Evolutionary conservation across 2,888 invertebrate species (phyloP).

Genomic region (Cerceris rybyensis): DNA sequence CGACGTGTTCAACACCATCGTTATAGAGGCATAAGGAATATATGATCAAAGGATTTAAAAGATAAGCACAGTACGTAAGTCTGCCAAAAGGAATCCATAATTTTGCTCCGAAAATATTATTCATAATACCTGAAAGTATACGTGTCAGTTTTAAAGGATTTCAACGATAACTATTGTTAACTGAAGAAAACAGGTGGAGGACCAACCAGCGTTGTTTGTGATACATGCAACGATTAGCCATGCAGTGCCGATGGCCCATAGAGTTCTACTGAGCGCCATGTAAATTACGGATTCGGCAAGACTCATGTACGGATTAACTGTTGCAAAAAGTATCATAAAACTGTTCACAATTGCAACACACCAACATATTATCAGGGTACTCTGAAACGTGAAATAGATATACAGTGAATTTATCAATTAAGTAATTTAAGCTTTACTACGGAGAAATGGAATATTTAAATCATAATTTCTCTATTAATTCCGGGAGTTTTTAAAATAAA

Average conservation of each 20-base stretch:
- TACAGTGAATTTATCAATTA: too few species aligned
- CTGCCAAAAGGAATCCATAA: conserved; percentile 82
- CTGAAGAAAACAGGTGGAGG: conserved; percentile 26
- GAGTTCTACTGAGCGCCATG: conserved; percentile 82
- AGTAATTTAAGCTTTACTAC: too few species aligned
- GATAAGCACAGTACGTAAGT: conserved; percentile 84
- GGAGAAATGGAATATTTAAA: too few species aligned
- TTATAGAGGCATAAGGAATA: conserved; percentile 80
- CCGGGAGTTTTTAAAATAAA: too few species aligned
- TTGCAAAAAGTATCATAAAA: conserved; percentile 80
- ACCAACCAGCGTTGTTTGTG: conserved; percentile 83
- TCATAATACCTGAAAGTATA: conserved; percentile 80
- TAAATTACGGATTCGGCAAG: conserved; percentile 82
- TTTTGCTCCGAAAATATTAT: conserved; percentile 78
- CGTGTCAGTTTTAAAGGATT: neutral
- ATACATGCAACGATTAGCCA: conserved; percentile 85
- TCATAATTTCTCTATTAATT: too few species aligned
- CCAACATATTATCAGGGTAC: conserved; percentile 75
- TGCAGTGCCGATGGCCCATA: conserved; percentile 84
- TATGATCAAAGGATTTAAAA: conserved; percentile 84
- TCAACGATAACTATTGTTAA: neutral
- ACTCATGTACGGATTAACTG: conserved; percentile 81
- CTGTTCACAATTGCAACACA: conserved; percentile 79
- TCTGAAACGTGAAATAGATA: neutral
- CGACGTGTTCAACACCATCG: conserved; percentile 74